Evolutionary conservation across 2,888 invertebrate species (phyloP), one percentile per base, ranked within the genome.

Genomic region (Sesia apiformis): DNA sequence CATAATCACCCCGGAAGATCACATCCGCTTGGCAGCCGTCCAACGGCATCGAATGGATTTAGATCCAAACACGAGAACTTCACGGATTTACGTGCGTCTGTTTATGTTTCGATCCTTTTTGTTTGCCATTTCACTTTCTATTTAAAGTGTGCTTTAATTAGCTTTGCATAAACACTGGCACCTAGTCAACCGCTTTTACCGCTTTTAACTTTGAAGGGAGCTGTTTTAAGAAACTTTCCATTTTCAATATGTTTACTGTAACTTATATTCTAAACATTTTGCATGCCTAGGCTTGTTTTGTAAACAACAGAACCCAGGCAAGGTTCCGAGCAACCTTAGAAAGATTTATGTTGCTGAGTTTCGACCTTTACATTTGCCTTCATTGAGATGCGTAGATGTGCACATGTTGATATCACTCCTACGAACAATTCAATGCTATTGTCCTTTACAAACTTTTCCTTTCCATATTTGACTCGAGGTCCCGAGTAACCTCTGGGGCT

Each of bases 1-100:
- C 78, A 84, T 81, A 82, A 84, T 75, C 71, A 62, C 61, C 67
- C 81, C 86, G 85, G 86, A 86, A 84, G 74, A 81, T 72, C 70
- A 71, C 78, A 84, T 88, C 88, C 88, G 86, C 69, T 84, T 85
- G 88, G 86, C 86, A 66, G 61, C 62, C 63, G 59, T 65, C 78
- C 86, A 84, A 74, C 69, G 64, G 60, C 63, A 65, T 65, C 66
- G 57, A 60, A 62, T 73, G 71, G 69, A 76, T 74, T 73, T 75
- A 76, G 73, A 74, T 60, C 62, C 63, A 63, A 67, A 70, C 67
- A 69, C 69, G 50, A 49, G 38, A 23, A 42, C 7, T 42, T 42
- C 5, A 6, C 42, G 68, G 66, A 63, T 70, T 70, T 71, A 68
- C 63, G 63, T 66, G 63, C 64, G 61, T 66, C 67, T 75, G 71